Percentiles rank a stretch among this genome's conserved stretches.
These are phyloP conservation scores for Antheraea mylitta DNA, from an alignment of 1,140 invertebrate genomes.

Conservation along the genomic window DNA sequence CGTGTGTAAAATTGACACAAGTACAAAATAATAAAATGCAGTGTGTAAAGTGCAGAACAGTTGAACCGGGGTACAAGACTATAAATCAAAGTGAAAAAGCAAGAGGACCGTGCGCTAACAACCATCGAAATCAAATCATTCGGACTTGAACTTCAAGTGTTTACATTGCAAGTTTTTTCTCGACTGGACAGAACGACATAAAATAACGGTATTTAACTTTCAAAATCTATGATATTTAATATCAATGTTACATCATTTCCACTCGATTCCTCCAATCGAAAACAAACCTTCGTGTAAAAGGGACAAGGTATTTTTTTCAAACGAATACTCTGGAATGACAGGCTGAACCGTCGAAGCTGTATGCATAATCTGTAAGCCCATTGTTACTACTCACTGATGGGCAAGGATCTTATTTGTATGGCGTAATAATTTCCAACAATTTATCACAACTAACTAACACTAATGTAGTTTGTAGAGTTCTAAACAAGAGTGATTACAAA, in stretches of 20 bases:
- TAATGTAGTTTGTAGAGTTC: too few relatives aligned
- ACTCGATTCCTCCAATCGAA: neutral
- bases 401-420: too few relatives aligned
- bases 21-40: neutral
- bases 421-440: too few relatives aligned
- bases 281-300: neutral
- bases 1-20: neutral
- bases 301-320: neutral
- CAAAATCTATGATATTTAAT: too few relatives aligned
- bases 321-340: too few relatives aligned
- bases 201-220: too few relatives aligned
- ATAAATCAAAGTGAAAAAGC: slow-evolving; percentile 40
- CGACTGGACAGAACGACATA: neutral
- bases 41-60: neutral
- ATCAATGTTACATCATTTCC: too few relatives aligned
- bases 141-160: neutral
- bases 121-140: slow-evolving; percentile 47
- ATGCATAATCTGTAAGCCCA: too few relatives aligned
- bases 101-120: slow-evolving; percentile 73
- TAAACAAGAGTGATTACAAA: too few relatives aligned
- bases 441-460: too few relatives aligned
- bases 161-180: neutral
- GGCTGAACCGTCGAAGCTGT: too few relatives aligned
- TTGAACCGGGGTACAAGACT: neutral
- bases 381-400: too few relatives aligned